These are phyloP conservation scores for Cottoperca gobio DNA, from an alignment of 2,797 vertebrate species.

Conservation along the genomic window DNA sequence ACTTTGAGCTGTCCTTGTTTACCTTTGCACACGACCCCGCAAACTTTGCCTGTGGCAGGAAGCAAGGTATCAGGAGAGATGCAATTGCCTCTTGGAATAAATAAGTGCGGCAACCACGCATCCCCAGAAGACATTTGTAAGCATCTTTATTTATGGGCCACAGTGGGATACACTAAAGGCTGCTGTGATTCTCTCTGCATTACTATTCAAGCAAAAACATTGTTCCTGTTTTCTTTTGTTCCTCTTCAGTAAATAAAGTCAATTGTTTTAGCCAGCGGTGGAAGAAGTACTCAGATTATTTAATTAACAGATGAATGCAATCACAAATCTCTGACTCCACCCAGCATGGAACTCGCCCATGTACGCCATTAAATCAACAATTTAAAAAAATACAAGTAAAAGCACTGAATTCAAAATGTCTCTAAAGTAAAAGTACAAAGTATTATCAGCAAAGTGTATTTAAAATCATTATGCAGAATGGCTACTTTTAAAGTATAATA, in stretches of 20 bases:
- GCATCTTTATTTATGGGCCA: slow-evolving; percentile 59
- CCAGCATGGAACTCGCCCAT: too few species aligned
- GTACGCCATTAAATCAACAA: too few species aligned
- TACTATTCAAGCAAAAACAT: background rate
- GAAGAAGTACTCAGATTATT: background rate
- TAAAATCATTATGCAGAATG: background rate
- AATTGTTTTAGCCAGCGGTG: background rate
- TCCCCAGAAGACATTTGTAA: slow-evolving; percentile 44
- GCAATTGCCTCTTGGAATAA: slow-evolving; percentile 74
- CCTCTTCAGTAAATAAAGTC: background rate
- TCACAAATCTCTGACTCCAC: too few species aligned
- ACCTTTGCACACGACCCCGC: slow-evolving; percentile 56
- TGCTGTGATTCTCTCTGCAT: slow-evolving; percentile 6
- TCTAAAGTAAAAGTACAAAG: background rate
- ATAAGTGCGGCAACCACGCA: slow-evolving; percentile 60
- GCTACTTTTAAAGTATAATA: background rate
- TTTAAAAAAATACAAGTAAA: background rate
- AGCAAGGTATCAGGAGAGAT: slow-evolving; percentile 57
- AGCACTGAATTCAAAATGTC: background rate
- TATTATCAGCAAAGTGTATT: background rate
- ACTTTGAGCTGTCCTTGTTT: slow-evolving; percentile 81
- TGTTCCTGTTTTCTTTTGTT: background rate
- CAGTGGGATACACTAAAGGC: slow-evolving; percentile 52
- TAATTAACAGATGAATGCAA: too few species aligned
- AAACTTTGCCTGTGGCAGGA: slow-evolving; percentile 66